phyloP scores from a whole-genome alignment of 2,113 vertebrate species.

The Hipposideros armiger region DNA sequence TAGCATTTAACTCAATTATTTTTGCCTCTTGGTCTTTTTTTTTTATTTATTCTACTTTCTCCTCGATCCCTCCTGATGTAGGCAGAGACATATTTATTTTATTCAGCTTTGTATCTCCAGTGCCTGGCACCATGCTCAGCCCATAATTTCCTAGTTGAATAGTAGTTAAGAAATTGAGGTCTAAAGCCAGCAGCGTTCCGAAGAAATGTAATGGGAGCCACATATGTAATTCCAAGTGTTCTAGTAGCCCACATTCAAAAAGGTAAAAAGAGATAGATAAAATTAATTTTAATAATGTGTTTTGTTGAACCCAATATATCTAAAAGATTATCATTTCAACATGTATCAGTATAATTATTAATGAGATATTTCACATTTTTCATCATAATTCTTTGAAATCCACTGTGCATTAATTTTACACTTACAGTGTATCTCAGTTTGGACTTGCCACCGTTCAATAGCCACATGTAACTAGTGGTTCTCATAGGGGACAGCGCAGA shows the following conservation, averaged over 20 bases:
- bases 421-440: neutral
- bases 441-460: neutral
- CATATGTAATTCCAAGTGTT: neutral
- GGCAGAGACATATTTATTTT: neutral
- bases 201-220: neutral
- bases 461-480: neutral
- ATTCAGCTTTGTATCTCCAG: neutral
- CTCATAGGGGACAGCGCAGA: neutral
- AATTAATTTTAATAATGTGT: slow-evolving; percentile 10
- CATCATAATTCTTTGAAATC: neutral
- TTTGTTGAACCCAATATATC: neutral
- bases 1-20: neutral
- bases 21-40: neutral
- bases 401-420: neutral
- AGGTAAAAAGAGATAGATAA: neutral
- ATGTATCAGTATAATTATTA: neutral
- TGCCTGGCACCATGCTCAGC: neutral
- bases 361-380: neutral
- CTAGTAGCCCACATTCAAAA: neutral
- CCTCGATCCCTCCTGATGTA: neutral
- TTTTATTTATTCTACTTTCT: neutral
- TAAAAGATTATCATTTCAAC: neutral
- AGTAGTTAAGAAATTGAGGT: neutral
- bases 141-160: neutral
- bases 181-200: neutral